Conservation (phyloP, 2,113 vertebrate genomes). For the Corythaixoides concolor region DNA sequence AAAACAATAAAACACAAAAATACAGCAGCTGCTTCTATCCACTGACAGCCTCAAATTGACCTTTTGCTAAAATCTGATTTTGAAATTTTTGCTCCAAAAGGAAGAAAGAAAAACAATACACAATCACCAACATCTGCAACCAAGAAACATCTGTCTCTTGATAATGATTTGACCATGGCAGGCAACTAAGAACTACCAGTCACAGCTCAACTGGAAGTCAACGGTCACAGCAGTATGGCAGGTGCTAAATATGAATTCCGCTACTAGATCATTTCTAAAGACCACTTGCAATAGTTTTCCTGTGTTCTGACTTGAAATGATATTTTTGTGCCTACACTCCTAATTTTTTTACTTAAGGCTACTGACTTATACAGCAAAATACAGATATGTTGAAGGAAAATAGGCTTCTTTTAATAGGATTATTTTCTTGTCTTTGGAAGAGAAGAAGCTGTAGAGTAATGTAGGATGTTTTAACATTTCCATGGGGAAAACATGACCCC, state of each 20-base stretch:
- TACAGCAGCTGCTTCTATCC: background rate
- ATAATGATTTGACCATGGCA: background rate
- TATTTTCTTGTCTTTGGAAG: background rate
- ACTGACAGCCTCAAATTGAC: background rate
- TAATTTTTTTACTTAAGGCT: background rate
- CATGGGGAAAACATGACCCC: background rate
- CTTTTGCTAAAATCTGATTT: background rate
- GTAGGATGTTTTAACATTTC: background rate
- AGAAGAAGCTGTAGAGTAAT: background rate
- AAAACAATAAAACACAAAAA: background rate
- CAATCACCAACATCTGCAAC: background rate
- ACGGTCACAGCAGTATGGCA: background rate
- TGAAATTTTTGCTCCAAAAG: background rate
- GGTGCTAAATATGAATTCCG: background rate
- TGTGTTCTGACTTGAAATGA: background rate
- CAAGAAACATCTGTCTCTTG: background rate
- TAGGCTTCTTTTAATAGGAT: background rate
- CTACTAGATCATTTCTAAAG: background rate
- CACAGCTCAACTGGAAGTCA: background rate
- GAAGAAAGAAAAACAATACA: background rate
- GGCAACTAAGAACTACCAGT: background rate
- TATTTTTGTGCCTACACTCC: background rate
- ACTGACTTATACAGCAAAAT: background rate
- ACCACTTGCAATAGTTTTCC: background rate
- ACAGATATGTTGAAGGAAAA: background rate